A percentile compares a stretch with the other conserved stretches of the same genome.
Conservation (phyloP, 2,888 invertebrate genomes). For the Cataglyphis rosenhaueri region DNA sequence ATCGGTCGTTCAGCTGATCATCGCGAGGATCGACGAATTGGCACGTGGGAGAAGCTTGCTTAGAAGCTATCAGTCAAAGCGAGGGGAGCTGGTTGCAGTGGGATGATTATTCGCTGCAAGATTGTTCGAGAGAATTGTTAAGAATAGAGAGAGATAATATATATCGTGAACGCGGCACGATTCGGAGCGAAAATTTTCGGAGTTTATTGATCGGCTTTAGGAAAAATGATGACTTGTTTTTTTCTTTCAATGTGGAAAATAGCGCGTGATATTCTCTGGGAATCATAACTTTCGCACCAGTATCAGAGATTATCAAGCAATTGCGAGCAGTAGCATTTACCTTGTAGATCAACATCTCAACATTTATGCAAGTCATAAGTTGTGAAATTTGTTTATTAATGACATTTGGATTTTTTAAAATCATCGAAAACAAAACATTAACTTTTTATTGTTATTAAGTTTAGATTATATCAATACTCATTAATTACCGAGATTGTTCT, state of each 20-base stretch:
- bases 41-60: constrained; percentile 1
- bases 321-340: background rate
- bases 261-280: constrained; percentile 17
- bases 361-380: background rate
- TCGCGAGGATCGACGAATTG: background rate
- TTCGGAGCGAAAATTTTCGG: constrained; percentile 14
- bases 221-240: constrained; percentile 39
- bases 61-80: background rate
- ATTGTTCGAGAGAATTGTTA: constrained; percentile 29
- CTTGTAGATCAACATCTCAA: background rate
- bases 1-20: background rate
- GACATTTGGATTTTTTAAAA: background rate
- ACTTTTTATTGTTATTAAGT: background rate
- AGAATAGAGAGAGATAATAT: constrained; percentile 8
- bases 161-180: background rate
- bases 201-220: constrained; percentile 25
- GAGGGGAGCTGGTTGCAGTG: background rate
- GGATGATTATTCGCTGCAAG: constrained; percentile 22
- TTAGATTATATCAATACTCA: background rate
- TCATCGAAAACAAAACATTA: background rate
- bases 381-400: background rate
- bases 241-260: constrained; percentile 15
- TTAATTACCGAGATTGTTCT: background rate
- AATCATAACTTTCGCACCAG: constrained; percentile 18
- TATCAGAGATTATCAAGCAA: background rate